Conservation (phyloP, 2,113 vertebrate genomes). For the cattle (Bos taurus) region DNA sequence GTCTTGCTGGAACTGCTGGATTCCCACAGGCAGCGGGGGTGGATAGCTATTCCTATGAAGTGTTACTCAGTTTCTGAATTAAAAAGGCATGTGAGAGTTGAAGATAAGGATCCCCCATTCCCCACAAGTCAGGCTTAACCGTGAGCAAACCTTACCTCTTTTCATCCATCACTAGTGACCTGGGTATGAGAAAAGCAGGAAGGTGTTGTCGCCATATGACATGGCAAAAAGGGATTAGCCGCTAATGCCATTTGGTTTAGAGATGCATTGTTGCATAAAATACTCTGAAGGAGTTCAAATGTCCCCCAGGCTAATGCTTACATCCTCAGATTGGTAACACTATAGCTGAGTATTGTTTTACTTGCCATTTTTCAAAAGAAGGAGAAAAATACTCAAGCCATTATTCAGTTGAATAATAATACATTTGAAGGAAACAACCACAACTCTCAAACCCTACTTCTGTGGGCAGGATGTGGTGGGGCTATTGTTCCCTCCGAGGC, state of each 20-base stretch:
- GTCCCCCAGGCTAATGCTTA: constrained; percentile 65
- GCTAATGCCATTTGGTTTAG: constrained; percentile 60
- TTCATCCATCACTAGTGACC: constrained; percentile 49
- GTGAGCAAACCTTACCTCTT: constrained; percentile 8
- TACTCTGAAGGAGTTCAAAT: constrained; percentile 60
- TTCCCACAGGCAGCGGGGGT: not conserved
- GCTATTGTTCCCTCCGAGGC: not conserved
- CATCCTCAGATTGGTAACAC: constrained; percentile 70
- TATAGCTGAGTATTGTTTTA: constrained; percentile 76
- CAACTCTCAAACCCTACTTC: constrained; percentile 1
- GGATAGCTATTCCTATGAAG: constrained; percentile 18
- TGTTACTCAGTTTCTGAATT: constrained; percentile 43
- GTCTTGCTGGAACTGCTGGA: constrained; percentile 35
- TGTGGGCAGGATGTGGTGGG: not conserved
- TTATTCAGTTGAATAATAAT: constrained; percentile 15
- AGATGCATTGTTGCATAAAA: constrained; percentile 76
- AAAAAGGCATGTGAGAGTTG: constrained; percentile 19
- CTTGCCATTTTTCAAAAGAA: constrained; percentile 65
- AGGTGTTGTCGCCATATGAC: constrained; percentile 68
- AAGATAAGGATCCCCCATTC: constrained; percentile 65
- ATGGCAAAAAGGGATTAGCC: constrained; percentile 70
- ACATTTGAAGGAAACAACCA: constrained; percentile 10
- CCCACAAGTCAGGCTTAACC: constrained; percentile 13
- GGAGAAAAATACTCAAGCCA: constrained; percentile 33
- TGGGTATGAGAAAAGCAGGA: constrained; percentile 73